A percentile compares a stretch with the other conserved stretches of the same genome.
These are phyloP conservation scores for Spodoptera frugiperda DNA, from an alignment of 1,140 invertebrate genomes.

Conservation along the genomic window DNA sequence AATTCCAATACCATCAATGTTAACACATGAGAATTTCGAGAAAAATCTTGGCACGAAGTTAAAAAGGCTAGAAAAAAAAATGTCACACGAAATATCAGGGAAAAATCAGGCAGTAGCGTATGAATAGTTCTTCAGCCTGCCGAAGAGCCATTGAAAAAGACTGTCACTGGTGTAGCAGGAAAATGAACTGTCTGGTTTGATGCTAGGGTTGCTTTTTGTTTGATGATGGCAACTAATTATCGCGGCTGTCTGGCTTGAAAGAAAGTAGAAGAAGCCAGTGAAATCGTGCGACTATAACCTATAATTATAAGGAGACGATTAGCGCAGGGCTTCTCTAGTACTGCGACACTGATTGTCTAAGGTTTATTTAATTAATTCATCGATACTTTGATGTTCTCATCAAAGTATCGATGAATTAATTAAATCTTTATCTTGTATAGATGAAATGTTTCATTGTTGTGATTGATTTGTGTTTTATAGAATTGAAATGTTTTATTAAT, in stretches of 20 bases:
- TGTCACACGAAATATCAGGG: constrained; percentile 42
- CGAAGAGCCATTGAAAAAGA: constrained; percentile 53
- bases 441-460: no score
- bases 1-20: constrained; percentile 1
- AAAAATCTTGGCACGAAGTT: constrained; percentile 29
- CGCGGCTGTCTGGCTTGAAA: constrained; percentile 45
- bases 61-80: constrained; percentile 39
- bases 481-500: no score
- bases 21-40: constrained; percentile 10
- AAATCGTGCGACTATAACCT: constrained; percentile 62
- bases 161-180: not conserved
- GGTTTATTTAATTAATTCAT: constrained; percentile 16
- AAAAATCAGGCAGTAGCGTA: constrained; percentile 45
- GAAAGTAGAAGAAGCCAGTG: constrained; percentile 58
- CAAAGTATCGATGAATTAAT: no score
- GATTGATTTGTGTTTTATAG: no score
- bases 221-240: constrained; percentile 54
- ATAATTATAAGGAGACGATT: constrained; percentile 61
- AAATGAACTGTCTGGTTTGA: constrained; percentile 3
- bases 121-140: constrained; percentile 56
- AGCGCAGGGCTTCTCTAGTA: constrained; percentile 55
- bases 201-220: constrained; percentile 40
- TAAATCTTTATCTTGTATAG: no score
- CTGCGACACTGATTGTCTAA: constrained; percentile 46
- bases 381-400: not conserved